Base-by-base conservation (phyloP, 2,888 invertebrate species). In the Hyposoter dolosus region DNA sequence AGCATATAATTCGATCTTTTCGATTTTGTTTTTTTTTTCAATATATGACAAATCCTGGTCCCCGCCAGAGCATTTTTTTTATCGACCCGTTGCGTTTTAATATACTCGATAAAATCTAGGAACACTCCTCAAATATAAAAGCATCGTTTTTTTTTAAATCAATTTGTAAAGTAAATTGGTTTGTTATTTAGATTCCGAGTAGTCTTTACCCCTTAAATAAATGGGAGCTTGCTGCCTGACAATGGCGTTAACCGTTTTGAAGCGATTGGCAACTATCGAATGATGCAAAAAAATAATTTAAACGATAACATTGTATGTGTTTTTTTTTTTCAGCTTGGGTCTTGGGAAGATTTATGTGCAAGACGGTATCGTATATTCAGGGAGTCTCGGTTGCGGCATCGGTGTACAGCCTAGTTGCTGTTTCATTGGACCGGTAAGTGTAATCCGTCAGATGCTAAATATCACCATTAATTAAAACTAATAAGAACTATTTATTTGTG, bases 371-470 rank as follows among this genome's bases (percentile, higher is more conserved):
- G 5, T 99, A 98, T 94, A 97, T 99, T 90, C 99, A 99, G 94
- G 98, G 98, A 40, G 97, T 99, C 68, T 98, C 98, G 0, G 98
- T 99, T 17, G 98, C 98, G 63, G 99, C 99, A 15, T 99, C 98
- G 9, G 98, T 99, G 88, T 98, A 99, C 95, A 99, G 99, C 91
- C 96, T 99, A 78, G 98, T 99, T 79, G 98, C 98, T 12, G 98
- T 99, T 23, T 98, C 99, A 86, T 95, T 99, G 83, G 99, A 99
- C 95, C 97, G 98, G 98, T 98, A 94, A 95, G 96, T 95, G 63
- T 28, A 23, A 76, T 63, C 69, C 47, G 32, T 56, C 69, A 35
- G 12, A 35, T 17, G 43, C 10, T 32, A 56, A 53, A 50, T 74
- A 40, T 23, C 63, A n/a, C 7, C 32, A 45, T 75, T 17, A 28